These are phyloP conservation scores for Spialia ferax DNA, from an alignment of 2,888 invertebrate genomes.

Conservation along the genomic window DNA sequence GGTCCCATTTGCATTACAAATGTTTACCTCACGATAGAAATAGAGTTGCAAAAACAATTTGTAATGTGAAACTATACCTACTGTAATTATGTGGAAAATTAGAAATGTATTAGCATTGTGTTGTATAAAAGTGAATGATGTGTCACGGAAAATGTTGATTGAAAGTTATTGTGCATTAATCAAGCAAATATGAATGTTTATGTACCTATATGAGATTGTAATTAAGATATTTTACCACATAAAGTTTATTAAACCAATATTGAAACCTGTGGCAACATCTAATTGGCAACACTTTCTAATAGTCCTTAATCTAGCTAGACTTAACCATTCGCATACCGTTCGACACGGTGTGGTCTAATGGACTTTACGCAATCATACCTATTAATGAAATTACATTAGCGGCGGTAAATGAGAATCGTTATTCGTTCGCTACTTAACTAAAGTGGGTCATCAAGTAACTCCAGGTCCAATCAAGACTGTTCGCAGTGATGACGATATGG, in stretches of 20 bases:
- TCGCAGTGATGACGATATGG: background rate
- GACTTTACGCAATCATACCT: conserved; percentile 1
- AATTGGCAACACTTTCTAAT: conserved; percentile 8
- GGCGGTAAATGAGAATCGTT: background rate
- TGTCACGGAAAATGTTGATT: background rate
- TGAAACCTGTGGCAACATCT: conserved; percentile 1
- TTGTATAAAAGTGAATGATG: background rate
- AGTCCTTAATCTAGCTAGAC: background rate
- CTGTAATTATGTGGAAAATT: conserved; percentile 18
- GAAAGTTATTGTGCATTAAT: background rate
- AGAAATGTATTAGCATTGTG: conserved; percentile 15
- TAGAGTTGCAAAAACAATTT: conserved; percentile 38
- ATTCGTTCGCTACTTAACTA: background rate
- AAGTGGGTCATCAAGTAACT: background rate
- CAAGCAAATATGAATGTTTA: too few relatives aligned
- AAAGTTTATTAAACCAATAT: background rate
- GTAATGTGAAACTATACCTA: conserved; percentile 44
- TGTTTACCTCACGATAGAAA: conserved; percentile 40
- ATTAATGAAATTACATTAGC: background rate
- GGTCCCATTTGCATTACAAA: conserved; percentile 50
- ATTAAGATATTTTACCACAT: too few relatives aligned
- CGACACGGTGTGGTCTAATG: conserved; percentile 7
- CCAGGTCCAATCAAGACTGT: background rate
- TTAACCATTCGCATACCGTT: conserved; percentile 6
- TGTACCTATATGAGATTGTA: too few relatives aligned